Base-by-base conservation (phyloP, 2,113 vertebrate species). In the Hippocampus comes region DNA sequence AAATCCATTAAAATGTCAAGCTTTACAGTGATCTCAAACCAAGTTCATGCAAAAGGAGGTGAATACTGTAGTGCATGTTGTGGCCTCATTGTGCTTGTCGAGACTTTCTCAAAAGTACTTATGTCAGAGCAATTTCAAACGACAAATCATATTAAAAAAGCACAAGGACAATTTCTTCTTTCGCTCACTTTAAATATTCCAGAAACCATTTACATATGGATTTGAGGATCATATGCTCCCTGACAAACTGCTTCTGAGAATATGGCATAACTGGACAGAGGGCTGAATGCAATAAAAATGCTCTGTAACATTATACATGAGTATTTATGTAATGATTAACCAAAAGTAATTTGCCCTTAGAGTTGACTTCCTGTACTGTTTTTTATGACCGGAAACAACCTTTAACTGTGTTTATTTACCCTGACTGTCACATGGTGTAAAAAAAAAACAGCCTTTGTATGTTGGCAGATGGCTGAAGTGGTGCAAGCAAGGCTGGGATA, bases 1-100 rank as follows among this genome's bases (percentile, higher is more conserved):
- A 86, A 89, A 90, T 74, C 78, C 85, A 88, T 89, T 87, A 90
- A 85, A 85, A 69, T 85, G 87, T 90, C 87, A 84, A 70, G 70
- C 73, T 77, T 38, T 64, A 64, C 34, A 42, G 63, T 78, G 64
- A 70, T 60, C 75, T 74, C 57, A 74, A 87, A 84, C 67, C 82
- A 86, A 77, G 81, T 82, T 83, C 72, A 59, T 60, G 53, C 61
- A 73, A 72, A 85, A 64, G 41, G 72, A 70, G 20, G 68, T 81
- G 74, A 72, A 84, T 70, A 67, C 34, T 38, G 34, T 46, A 15
- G 68, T 80, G 70, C 63, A 74, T 86, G 82, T 77, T 67, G 72
- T 78, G 72, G 63, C 77, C 78, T 81, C 78, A 83, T 86, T 87
- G 80, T 78, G 70, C 72, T 72, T 80, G 78, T 80, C 78, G 82